Evolutionary conservation across 2,888 invertebrate species (phyloP), one percentile per base, ranked within the genome.

Genomic region (Trichopoda pennipes): DNA sequence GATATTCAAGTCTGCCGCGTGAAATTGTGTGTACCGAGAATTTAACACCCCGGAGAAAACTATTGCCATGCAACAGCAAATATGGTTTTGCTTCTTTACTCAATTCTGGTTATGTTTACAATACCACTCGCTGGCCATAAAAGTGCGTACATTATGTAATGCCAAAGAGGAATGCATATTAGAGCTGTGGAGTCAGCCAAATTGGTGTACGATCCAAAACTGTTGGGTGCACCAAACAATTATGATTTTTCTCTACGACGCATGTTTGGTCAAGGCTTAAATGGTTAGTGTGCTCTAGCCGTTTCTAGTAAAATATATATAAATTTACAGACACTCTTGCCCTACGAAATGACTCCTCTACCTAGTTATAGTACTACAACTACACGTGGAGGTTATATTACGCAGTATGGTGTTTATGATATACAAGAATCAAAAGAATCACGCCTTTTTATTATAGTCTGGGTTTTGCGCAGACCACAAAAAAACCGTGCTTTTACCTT

Each of bases 1-100:
- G 96, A 86, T 99, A 98, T 92, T 95, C 98, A 0, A 95, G 96
- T n/a, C 91, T 99, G 81, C 98, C 99, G 0, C 93, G 97, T 84
- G 99, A 99, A 93, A 96, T 97, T 86, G 98, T 99, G 4, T 99
- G 99, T 89, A 99, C 99, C 0, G 99, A 99, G 92, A 99, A 99
- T 92, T 92, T 99, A 86, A 99, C 99, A 16, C 99, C 99, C 0
- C 99, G 99, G 96, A 98, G 98, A 88, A 99, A 99, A 90, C 92
- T 99, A 6, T 91, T 99, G 58, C 99, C 99, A 0, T 99, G 99
- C 92, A 96, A 96, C 90, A 95, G 96, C n/a, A 95, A 94, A 90
- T 93, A 94, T 87, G 99, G 99, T 2, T 93, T 99, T 85, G 95
- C 96, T 17, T 95, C 96, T 0, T 91, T 99, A 66, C 93, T 99